Evolutionary conservation across 2,888 invertebrate species (phyloP), one percentile per base, ranked within the genome.

Genomic region (Timandra comae): DNA sequence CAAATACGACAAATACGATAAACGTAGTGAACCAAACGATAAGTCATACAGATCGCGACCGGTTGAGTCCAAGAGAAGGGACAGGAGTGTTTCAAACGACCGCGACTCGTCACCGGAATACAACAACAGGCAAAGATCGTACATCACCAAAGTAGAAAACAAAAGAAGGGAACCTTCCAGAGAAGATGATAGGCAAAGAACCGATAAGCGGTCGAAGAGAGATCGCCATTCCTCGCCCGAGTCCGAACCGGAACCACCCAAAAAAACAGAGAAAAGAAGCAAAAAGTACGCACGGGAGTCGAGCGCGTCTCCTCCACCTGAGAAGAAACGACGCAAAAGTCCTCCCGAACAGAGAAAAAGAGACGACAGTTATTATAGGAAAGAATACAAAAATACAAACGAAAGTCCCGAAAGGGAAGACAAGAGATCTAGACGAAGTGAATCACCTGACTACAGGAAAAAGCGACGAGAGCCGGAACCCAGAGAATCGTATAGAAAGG

Each of bases 111-210:
- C 80, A 1, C 71, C 74, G 0, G 75, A 73, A 16, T 53, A 57
- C 24, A 16, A 16, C 16, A 16, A 16, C 16, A 59, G 52, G 16
- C 76, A 73, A 8, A 65, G 65, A 29, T 81, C 80, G 1, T 67
- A 67, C 43, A 74, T 79, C 25, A 74, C 74, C 27, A 80, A 77
- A 53, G 45, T 77, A 21, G 67, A 70, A 8, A 75, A 77, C 45
- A 75, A 61, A 35, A 64, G 49, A 25, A 58, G 66, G 2, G 74
- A 73, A 27, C 43, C 64, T 0, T 65, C 71, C 0, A 52, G 44
- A 35, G 75, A 72, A 5, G 57, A 51, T 0, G 72, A 73, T 2
- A 63, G 50, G 21, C 44, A 52, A 3, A 66, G 47, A 25, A 30
- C 37, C 2, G 49, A 50, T 2, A 75, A 69, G 38, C 63, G 64